A percentile compares a stretch with the other conserved stretches of the same genome.
Conservation (phyloP, 1,140 invertebrate genomes). For the Drosophila bocki region DNA sequence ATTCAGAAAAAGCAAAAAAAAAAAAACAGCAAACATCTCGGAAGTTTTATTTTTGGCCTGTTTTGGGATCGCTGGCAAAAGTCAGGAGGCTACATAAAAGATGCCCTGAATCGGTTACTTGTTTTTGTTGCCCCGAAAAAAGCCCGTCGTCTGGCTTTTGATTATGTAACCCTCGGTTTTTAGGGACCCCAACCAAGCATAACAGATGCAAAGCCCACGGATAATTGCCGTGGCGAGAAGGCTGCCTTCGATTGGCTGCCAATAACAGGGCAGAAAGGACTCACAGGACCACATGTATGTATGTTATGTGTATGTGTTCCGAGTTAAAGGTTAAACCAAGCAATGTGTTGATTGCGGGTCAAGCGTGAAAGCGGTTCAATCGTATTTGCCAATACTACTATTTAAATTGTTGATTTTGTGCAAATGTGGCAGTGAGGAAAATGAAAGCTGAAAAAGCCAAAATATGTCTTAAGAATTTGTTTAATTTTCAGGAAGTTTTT, state of each 20-base stretch:
- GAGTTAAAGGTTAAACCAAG: conserved; percentile 52
- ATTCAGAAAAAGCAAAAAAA: conserved; percentile 6
- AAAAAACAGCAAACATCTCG: conserved; percentile 25
- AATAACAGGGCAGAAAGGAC: conserved; percentile 54
- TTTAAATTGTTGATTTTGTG: conserved; percentile 69
- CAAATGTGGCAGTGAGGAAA: conserved; percentile 31
- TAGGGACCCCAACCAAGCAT: conserved; percentile 34
- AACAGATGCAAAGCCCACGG: conserved; percentile 49
- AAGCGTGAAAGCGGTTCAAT: conserved; percentile 64
- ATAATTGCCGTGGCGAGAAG: conserved; percentile 51
- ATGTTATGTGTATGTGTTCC: conserved; percentile 5
- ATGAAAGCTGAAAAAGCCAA: not conserved
- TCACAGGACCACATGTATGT: not conserved
- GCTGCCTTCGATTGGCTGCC: conserved; percentile 63
- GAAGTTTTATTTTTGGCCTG: conserved; percentile 59
- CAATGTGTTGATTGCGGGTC: conserved; percentile 64
- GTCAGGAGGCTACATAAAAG: conserved; percentile 50
- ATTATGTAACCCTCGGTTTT: conserved; percentile 67
- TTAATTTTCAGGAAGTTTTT: not conserved
- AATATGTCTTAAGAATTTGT: not conserved
- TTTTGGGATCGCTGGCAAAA: conserved; percentile 40
- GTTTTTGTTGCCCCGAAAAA: conserved; percentile 38
- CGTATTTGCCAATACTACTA: conserved; percentile 40
- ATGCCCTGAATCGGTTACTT: conserved; percentile 51
- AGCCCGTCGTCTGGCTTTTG: conserved; percentile 38